Conservation (phyloP, 2,888 invertebrate genomes). For the Cacoxenus indagator region DNA sequence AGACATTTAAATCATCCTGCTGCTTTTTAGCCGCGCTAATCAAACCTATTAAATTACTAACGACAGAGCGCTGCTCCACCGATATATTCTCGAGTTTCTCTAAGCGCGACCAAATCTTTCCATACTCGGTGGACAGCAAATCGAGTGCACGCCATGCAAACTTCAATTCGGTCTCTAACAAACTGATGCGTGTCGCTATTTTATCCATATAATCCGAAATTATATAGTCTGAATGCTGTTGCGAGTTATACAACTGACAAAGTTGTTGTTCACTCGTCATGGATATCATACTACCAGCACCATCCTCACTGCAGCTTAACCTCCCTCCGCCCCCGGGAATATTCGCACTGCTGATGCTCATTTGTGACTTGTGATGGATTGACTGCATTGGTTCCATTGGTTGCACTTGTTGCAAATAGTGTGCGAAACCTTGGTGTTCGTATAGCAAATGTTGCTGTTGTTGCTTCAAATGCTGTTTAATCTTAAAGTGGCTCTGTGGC, state of each 20-base stretch:
- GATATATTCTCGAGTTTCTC: conserved; percentile 90
- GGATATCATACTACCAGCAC: conserved; percentile 50
- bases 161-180: conserved; percentile 90
- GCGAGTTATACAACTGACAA: conserved; percentile 67
- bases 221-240: conserved; percentile 80
- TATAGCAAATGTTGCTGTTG: conserved; percentile 35
- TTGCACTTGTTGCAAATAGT: conserved; percentile 33
- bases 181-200: conserved; percentile 86
- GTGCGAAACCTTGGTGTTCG: conserved; percentile 8
- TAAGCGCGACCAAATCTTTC: conserved; percentile 93
- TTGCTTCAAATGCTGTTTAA: conserved; percentile 34
- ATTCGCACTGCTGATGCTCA: conserved; percentile 27
- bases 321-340: background rate
- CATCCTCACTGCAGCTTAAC: conserved; percentile 6
- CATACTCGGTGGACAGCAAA: conserved; percentile 90
- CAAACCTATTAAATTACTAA: conserved; percentile 81
- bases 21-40: conserved; percentile 48
- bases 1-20: conserved; percentile 28
- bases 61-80: conserved; percentile 91
- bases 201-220: conserved; percentile 93
- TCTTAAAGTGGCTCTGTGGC: conserved; percentile 45
- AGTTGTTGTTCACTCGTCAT: conserved; percentile 66
- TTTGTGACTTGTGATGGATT: conserved; percentile 29
- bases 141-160: conserved; percentile 94
- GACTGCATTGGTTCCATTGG: conserved; percentile 33